A percentile compares a stretch with the other conserved stretches of the same genome.
Conservation (phyloP, 2,888 invertebrate genomes). For the Aleiodes alternator region DNA sequence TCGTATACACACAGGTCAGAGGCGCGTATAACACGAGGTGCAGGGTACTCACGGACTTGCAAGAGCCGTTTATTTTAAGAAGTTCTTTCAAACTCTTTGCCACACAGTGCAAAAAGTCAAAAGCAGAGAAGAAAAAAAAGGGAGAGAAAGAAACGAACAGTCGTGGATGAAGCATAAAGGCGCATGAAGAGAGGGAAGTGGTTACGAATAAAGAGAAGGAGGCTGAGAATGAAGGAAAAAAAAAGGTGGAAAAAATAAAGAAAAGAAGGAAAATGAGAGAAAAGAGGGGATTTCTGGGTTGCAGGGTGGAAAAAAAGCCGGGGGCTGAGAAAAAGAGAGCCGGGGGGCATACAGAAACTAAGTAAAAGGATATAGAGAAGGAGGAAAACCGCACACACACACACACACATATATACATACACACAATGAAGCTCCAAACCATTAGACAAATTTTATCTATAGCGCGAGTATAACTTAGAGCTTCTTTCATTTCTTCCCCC, state of each 20-base stretch:
- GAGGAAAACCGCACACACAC: conserved; percentile 31
- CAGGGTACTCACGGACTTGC: conserved; percentile 42
- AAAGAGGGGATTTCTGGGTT: conserved; percentile 31
- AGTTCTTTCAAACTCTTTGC: conserved; percentile 68
- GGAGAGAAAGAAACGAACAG: conserved; percentile 49
- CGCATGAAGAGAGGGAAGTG: conserved; percentile 24
- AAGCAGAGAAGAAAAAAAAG: conserved; percentile 35
- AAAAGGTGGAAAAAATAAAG: conserved; percentile 48
- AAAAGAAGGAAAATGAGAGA: conserved; percentile 42
- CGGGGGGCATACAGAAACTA: not conserved
- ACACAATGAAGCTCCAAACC: conserved; percentile 59
- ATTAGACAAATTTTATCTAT: conserved; percentile 73
- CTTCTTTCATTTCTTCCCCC: conserved; percentile 33
- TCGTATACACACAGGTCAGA: not conserved
- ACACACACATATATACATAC: conserved; percentile 33
- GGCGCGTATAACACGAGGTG: conserved; percentile 24
- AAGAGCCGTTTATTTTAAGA: conserved; percentile 69
- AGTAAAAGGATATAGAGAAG: conserved; percentile 17
- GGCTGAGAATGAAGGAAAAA: conserved; percentile 43
- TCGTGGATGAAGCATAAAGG: conserved; percentile 42
- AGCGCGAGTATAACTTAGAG: conserved; percentile 59
- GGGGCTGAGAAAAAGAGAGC: conserved; percentile 1
- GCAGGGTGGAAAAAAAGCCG: conserved; percentile 9
- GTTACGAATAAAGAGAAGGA: conserved; percentile 30
- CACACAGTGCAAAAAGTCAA: conserved; percentile 46